Conservation (phyloP, 2,797 vertebrate genomes). For the Pantherophis alleghaniensis region DNA sequence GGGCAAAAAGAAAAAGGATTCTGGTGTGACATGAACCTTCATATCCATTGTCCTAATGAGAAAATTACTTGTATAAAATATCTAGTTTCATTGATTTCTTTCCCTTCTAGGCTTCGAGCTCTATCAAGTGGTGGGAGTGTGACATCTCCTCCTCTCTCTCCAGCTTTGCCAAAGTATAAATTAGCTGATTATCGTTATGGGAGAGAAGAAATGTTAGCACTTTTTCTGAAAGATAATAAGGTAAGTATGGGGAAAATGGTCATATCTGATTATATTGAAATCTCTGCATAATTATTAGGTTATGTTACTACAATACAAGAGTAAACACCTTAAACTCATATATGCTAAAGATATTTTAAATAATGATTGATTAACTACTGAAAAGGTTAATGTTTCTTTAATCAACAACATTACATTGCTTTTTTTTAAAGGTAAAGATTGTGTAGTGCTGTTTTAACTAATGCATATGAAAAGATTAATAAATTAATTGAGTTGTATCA, state of each 20-base stretch:
- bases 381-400: background rate
- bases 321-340: background rate
- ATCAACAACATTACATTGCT: background rate
- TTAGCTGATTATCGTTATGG: slow-evolving; percentile 98
- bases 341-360: background rate
- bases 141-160: slow-evolving; percentile 95
- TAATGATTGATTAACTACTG: background rate
- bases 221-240: slow-evolving; percentile 99
- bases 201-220: slow-evolving; percentile 99
- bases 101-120: slow-evolving; percentile 88
- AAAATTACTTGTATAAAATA: background rate
- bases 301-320: background rate
- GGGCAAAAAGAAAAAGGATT: background rate
- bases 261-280: background rate
- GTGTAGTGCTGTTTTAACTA: background rate
- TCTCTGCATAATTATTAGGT: background rate
- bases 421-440: background rate
- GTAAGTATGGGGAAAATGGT: slow-evolving; percentile 66
- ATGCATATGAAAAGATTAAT: background rate
- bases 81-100: background rate
- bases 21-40: background rate
- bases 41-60: background rate
- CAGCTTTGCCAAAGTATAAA: slow-evolving; percentile 98
- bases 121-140: slow-evolving; percentile 89
- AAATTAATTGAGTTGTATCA: background rate